Base-by-base conservation (phyloP, 2,113 vertebrate species). In the Mastomys coucha region DNA sequence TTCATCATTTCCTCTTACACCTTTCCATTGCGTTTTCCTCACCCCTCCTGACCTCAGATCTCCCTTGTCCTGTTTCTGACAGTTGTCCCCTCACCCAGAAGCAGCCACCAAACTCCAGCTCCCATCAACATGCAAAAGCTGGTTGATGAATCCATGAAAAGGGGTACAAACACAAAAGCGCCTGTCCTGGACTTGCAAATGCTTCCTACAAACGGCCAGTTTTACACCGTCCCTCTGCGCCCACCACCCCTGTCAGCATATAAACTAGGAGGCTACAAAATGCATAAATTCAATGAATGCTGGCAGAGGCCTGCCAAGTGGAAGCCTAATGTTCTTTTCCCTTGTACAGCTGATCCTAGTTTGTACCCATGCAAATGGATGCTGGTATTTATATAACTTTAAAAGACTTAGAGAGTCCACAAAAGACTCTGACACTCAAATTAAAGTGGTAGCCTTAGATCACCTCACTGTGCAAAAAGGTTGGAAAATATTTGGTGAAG, bases 391-490 rank as follows among this genome's bases (percentile, higher is more conserved):
- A 85, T 89, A 91, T 81, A 97, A 97, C 53, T 94, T 96, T 80
- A 93, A 96, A 94, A 67, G 69, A 73, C 63, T 98, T 94, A 81
- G 76, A 88, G 96, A 96, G 91, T 93, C 76, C 69, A 96, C 87
- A 95, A 9, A 97, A 58, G 72, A 96, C 82, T 88, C 87, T 60
- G 26, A 96, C 49, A 63, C 80, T 22, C 96, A 93, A 90, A 97
- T 96, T 77, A 89, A 97, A 97, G 58, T 80, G 65, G 53, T 97
- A 86, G 96, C 96, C 98, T 98, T 96, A 92, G 77, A 60, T 98
- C 89, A 97, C 96, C 96, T 95, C 70, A 7, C 67, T 65, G 70
- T 73, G 58, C 31, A 58, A 85, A 81, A 91, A 9, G 65, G 84
- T 49, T 93, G 78, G 69, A 80, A 94, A 97, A 92, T 97, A 94